Evolutionary conservation across 2,888 invertebrate species (phyloP).

Genomic region (Leptogaster cylindrica): DNA sequence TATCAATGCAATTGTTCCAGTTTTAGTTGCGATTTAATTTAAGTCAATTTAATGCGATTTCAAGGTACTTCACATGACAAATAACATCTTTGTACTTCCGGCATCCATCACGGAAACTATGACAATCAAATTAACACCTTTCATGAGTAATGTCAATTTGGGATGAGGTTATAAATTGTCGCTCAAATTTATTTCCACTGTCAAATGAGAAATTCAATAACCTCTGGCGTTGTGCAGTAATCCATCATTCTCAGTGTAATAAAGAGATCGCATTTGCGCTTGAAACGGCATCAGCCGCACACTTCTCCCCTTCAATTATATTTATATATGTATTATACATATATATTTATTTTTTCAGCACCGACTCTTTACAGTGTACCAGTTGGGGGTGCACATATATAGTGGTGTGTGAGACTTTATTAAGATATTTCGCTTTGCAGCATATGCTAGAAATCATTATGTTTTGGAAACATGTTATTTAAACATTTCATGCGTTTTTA

Average conservation of each 20-base stretch:
- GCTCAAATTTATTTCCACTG: constrained; percentile 37
- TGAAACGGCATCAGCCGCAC: constrained; percentile 6
- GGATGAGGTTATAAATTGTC: constrained; percentile 23
- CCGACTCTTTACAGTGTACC: not conserved
- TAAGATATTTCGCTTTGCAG: too few relatives aligned
- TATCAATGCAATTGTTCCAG: too few relatives aligned
- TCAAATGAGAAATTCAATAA: constrained; percentile 39
- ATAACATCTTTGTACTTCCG: constrained; percentile 23
- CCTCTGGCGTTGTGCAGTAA: constrained; percentile 15
- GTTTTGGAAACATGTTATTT: too few relatives aligned
- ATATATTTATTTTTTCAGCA: too few relatives aligned
- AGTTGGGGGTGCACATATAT: too few relatives aligned
- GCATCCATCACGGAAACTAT: constrained; percentile 23
- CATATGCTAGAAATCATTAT: too few relatives aligned
- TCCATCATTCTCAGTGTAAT: constrained; percentile 25
- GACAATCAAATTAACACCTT: constrained; percentile 35
- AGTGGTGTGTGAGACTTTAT: too few relatives aligned
- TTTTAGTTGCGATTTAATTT: too few relatives aligned
- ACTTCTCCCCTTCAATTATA: not conserved
- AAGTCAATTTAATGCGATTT: too few relatives aligned
- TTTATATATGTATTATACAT: too few relatives aligned
- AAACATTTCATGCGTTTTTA: too few relatives aligned
- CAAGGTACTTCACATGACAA: constrained; percentile 18
- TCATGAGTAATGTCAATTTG: constrained; percentile 35
- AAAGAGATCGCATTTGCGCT: constrained; percentile 8